phyloP scores from a whole-genome alignment of 2,888 invertebrate species.

The Malthinus flaveolus region DNA sequence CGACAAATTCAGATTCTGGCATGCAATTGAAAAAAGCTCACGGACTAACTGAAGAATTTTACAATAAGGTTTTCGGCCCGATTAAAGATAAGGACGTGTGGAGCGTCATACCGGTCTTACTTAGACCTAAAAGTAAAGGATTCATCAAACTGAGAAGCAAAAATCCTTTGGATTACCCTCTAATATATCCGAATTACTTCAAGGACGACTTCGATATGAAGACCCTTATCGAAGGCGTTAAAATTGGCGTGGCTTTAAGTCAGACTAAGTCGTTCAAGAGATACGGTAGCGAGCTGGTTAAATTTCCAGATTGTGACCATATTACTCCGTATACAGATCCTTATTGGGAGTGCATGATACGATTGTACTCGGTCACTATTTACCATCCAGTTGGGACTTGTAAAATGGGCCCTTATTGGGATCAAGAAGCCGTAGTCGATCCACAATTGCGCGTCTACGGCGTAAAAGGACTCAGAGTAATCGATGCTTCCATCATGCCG shows the following conservation, averaged over 20 bases:
- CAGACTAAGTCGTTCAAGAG: conserved; percentile 75
- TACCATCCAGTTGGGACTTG: conserved; percentile 87
- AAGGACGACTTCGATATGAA: conserved; percentile 78
- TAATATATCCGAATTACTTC: conserved; percentile 92
- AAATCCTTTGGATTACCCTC: conserved; percentile 86
- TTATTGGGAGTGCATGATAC: conserved; percentile 88
- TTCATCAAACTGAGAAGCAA: conserved; percentile 77
- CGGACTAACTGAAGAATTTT: conserved; percentile 74
- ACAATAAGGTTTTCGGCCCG: conserved; percentile 72
- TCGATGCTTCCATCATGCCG: conserved; percentile 87
- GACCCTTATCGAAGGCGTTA: conserved; percentile 81
- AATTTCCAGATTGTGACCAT: conserved; percentile 78
- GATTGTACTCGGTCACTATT: conserved; percentile 80
- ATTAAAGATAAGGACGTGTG: conserved; percentile 78
- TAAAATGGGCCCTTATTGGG: conserved; percentile 90
- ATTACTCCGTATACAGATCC: conserved; percentile 70
- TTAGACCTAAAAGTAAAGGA: conserved; percentile 85
- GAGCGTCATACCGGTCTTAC: conserved; percentile 81
- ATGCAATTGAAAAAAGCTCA: conserved; percentile 79
- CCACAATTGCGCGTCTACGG: conserved; percentile 79
- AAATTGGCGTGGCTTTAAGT: conserved; percentile 80
- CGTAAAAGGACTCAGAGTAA: conserved; percentile 75
- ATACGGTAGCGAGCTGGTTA: conserved; percentile 72
- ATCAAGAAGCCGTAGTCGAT: conserved; percentile 81
- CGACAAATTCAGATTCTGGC: conserved; percentile 85